These are phyloP conservation scores for Apis cerana DNA, from an alignment of 1,140 invertebrate species.

Conservation along the genomic window DNA sequence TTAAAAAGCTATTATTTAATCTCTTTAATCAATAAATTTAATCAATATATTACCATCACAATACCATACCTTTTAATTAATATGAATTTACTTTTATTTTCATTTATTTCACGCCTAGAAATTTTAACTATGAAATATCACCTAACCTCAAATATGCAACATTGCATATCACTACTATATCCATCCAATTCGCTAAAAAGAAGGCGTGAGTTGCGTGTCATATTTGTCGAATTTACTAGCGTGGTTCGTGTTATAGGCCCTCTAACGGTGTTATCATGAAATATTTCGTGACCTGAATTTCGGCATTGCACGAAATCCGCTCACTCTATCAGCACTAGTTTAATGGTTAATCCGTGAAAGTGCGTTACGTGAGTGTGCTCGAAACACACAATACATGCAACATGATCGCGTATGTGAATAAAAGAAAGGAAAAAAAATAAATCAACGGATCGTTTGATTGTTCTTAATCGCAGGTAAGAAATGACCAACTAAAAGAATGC, in stretches of 20 bases:
- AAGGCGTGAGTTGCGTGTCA: not conserved
- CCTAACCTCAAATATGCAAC: not conserved
- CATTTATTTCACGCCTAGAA: no score
- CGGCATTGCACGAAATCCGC: slow-evolving; percentile 55
- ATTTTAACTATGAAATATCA: not conserved
- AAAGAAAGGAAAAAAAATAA: not conserved
- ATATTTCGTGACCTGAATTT: slow-evolving; percentile 72
- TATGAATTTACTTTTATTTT: not conserved
- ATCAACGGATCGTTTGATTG: not conserved
- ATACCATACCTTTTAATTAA: not conserved
- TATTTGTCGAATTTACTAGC: slow-evolving; percentile 57
- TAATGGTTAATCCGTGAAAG: slow-evolving; percentile 51
- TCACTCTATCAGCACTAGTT: slow-evolving; percentile 51
- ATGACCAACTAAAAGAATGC: slow-evolving; percentile 47
- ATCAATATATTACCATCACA: not conserved
- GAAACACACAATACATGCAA: slow-evolving; percentile 53
- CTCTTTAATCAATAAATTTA: not conserved
- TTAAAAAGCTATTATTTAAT: not conserved
- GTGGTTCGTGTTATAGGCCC: slow-evolving; percentile 36
- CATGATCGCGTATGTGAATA: slow-evolving; percentile 35
- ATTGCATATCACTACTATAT: not conserved
- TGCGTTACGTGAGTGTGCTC: slow-evolving; percentile 22
- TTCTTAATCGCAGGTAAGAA: slow-evolving; percentile 25
- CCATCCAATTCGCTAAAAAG: not conserved
- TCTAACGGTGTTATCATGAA: slow-evolving; percentile 68